Evolutionary conservation across 2,888 invertebrate genomes (phyloP), one percentile per base, ranked within the genome.

Genomic region (Ormyrus thymus): DNA sequence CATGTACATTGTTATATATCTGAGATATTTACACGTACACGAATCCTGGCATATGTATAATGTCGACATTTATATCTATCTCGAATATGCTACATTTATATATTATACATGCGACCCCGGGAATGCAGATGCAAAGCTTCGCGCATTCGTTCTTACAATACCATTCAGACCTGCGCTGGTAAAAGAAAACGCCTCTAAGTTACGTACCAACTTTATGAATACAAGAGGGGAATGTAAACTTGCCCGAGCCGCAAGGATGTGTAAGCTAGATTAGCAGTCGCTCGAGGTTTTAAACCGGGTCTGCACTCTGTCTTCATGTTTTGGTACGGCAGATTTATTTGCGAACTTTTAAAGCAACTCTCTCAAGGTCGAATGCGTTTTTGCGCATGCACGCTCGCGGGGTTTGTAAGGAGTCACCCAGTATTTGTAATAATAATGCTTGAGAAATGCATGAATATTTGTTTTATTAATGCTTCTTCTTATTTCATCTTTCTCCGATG

Each of bases 351-450:
- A 72, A 78, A 53, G 74, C 62, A 55, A 83, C 79, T 84, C 82
- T 77, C 77, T 84, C 84, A 86, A 86, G 85, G 84, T 87, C 87
- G 88, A 89, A 87, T 88, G 89, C 89, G 89, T 88, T 89, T 89
- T 90, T 89, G 89, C 89, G 88, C 88, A 87, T 90, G 88, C 90
- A 89, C 89, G 87, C 89, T 89, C 89, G 87, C 86, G 89, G 89
- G 88, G 86, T 89, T 89, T 88, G 89, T 89, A 88, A 88, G 89
- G 88, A 90, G 87, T 90, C 90, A 93, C 94, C 94, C 94, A 94
- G 94, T 93, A 93, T 93, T 93, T 93, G 93, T 95, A 95, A 95
- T 95, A 95, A 95, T 95, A 95, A 95, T 94, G 95, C 95, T 95
- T 95, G 92, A 92, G 93, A 91, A 93, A 94, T 95, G 95, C 95